Conservation (phyloP, 1,140 invertebrate genomes). For the Saccostrea echinata region DNA sequence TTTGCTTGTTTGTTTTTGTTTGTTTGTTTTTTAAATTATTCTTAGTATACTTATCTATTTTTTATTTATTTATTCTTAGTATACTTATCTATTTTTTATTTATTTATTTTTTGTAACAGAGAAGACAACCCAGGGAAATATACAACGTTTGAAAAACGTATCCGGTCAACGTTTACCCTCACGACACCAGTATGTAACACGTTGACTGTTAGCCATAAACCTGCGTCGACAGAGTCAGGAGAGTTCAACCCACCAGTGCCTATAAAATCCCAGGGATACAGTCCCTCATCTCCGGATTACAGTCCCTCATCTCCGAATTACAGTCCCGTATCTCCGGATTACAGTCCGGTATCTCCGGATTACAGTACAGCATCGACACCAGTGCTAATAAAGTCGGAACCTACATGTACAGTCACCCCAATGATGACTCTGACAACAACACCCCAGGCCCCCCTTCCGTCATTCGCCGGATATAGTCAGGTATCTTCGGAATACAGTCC, state of each 20-base stretch:
- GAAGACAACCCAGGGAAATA: neutral
- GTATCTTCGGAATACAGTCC: neutral
- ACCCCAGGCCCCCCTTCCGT: neutral
- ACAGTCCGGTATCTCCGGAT: neutral
- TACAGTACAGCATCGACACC: neutral
- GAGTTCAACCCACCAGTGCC: neutral
- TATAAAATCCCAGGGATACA: neutral
- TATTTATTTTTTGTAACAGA: slow-evolving; percentile 1
- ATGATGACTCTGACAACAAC: neutral
- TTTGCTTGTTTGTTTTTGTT: neutral
- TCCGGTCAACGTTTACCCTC: neutral
- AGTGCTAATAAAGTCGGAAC: slow-evolving; percentile 18
- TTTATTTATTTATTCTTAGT: too few relatives aligned
- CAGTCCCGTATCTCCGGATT: neutral
- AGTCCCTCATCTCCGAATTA: neutral
- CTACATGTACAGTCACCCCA: neutral
- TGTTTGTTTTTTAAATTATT: neutral
- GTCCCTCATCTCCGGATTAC: neutral
- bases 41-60: too few relatives aligned
- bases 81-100: neutral
- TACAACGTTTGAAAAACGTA: neutral
- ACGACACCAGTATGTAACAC: neutral
- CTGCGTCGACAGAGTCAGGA: neutral
- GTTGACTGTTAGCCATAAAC: slow-evolving; percentile 5
- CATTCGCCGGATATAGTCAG: neutral